phyloP scores from a whole-genome alignment of 2,113 vertebrate species.

The Rynchops niger region DNA sequence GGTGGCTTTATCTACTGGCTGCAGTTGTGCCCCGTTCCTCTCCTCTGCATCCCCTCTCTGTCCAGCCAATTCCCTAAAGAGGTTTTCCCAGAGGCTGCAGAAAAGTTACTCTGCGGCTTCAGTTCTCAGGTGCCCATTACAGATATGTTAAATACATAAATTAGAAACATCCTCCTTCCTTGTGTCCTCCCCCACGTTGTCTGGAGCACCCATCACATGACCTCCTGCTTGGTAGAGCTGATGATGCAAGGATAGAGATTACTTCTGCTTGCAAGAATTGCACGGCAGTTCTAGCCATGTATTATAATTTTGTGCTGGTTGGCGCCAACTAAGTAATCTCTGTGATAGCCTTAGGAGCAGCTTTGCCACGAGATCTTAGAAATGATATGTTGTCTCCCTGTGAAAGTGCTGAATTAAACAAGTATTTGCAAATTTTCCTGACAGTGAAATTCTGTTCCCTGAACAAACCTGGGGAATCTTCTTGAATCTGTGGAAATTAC shows the following conservation, averaged over 20 bases:
- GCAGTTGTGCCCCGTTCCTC: not conserved
- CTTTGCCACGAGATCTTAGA: constrained; percentile 45
- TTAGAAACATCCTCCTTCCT: constrained; percentile 26
- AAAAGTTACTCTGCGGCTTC: not conserved
- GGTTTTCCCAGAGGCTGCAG: not conserved
- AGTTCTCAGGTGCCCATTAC: constrained; percentile 9
- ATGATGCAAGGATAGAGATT: constrained; percentile 40
- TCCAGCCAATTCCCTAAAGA: not conserved
- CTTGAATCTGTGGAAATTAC: not conserved
- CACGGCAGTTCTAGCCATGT: not conserved
- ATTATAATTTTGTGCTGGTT: not conserved
- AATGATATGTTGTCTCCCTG: not conserved
- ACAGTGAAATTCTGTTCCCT: not conserved
- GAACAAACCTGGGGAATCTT: not conserved
- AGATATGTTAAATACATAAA: not conserved
- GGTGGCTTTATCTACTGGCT: not conserved
- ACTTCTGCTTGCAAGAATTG: not conserved
- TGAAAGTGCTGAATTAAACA: constrained; percentile 48
- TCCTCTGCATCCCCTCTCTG: not conserved
- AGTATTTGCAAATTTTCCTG: constrained; percentile 24
- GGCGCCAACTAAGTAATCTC: constrained; percentile 29
- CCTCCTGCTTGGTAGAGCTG: not conserved
- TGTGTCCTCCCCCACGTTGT: not conserved
- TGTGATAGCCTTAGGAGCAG: constrained; percentile 56
- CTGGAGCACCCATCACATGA: constrained; percentile 23